phyloP scores from a whole-genome alignment of 1,140 invertebrate genomes.

The Drosophila micromelanica region DNA sequence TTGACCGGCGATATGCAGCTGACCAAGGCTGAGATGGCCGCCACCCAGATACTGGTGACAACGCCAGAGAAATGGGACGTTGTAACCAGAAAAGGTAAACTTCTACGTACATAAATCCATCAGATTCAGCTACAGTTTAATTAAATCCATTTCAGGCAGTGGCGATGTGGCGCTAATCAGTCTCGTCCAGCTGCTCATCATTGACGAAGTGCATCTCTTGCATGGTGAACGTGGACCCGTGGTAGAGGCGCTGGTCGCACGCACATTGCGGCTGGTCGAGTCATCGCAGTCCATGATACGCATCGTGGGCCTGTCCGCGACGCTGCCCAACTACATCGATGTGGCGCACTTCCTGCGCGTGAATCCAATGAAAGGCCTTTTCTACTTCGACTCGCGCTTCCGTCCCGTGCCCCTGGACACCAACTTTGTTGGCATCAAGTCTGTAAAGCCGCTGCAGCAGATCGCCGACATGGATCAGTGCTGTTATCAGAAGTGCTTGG shows the following conservation, averaged over 20 bases:
- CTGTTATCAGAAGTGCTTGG: conserved; percentile 96
- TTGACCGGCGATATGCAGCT: conserved; percentile 99
- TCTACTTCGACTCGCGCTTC: conserved; percentile 98
- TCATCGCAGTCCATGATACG: conserved; percentile 98
- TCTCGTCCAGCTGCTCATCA: conserved; percentile 97
- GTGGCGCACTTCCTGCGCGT: conserved; percentile 97
- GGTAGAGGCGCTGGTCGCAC: conserved; percentile 97
- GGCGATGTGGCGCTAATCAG: conserved; percentile 96
- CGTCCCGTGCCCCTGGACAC: conserved; percentile 97
- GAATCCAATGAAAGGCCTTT: conserved; percentile 96
- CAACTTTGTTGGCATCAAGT: conserved; percentile 96
- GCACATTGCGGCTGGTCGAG: conserved; percentile 97
- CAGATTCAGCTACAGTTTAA: background rate
- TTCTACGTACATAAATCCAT: no score
- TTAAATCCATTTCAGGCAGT: conserved; percentile 62
- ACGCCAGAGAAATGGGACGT: conserved; percentile 99
- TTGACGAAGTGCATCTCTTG: conserved; percentile 99
- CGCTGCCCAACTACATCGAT: conserved; percentile 98
- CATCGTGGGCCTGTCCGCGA: conserved; percentile 99
- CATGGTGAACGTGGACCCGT: conserved; percentile 99
- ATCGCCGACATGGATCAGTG: conserved; percentile 95
- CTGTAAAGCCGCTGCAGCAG: conserved; percentile 90
- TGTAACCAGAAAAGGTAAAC: conserved; percentile 94
- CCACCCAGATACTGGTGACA: conserved; percentile 99
- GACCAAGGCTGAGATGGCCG: conserved; percentile 96